Evolutionary conservation across 2,113 vertebrate genomes (phyloP).

Genomic region (Antigone vipio): DNA sequence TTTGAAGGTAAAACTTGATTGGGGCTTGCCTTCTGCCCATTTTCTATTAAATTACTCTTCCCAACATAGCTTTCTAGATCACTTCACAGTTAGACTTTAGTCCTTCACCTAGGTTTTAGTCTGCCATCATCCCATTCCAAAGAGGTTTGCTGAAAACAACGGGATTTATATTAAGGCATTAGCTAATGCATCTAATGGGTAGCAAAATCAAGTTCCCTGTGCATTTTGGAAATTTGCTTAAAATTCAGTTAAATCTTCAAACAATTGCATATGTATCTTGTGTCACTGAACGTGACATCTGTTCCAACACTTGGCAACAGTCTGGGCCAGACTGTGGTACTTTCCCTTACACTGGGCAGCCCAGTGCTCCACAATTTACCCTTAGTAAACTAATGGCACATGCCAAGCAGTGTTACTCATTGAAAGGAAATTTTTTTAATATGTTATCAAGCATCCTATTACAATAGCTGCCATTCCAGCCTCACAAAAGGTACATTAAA

Average conservation of each 20-base stretch:
- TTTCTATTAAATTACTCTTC: neutral
- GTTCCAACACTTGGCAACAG: neutral
- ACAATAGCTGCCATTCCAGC: neutral
- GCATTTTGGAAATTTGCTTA: neutral
- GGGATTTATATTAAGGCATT: neutral
- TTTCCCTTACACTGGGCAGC: neutral
- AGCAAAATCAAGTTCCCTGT: neutral
- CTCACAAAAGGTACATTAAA: neutral
- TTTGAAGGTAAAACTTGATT: neutral
- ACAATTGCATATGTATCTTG: neutral
- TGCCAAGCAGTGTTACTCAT: neutral
- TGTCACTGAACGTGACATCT: neutral
- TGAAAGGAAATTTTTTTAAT: neutral
- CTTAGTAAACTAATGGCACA: fast-evolving
- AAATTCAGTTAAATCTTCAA: neutral
- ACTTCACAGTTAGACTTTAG: neutral
- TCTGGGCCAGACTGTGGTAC: neutral
- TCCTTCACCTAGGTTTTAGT: neutral
- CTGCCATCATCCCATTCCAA: neutral
- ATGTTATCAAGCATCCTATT: neutral
- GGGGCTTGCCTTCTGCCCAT: neutral
- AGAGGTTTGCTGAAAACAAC: neutral
- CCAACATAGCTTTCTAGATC: neutral
- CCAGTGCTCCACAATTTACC: neutral
- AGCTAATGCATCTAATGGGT: neutral